These are phyloP conservation scores for Hypanus sabinus DNA, from an alignment of 2,113 vertebrate species.

Conservation along the genomic window DNA sequence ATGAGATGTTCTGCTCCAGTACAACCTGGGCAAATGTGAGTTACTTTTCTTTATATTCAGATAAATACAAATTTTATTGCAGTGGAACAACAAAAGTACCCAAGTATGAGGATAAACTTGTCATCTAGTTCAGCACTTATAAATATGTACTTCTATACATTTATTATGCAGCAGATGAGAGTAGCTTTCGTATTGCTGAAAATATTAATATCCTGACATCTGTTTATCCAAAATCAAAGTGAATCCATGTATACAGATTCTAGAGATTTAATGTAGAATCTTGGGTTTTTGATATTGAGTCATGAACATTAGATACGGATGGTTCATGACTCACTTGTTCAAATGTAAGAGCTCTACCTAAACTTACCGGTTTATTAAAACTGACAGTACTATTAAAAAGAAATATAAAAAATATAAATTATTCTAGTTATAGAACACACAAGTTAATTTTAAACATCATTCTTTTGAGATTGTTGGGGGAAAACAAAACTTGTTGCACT, in stretches of 20 bases:
- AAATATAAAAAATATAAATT: neutral
- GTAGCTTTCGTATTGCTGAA: neutral
- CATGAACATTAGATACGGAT: neutral
- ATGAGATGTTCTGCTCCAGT: neutral
- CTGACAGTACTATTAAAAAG: neutral
- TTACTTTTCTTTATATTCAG: neutral
- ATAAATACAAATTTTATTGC: neutral
- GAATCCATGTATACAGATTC: neutral
- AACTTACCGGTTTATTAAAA: neutral
- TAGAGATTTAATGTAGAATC: neutral
- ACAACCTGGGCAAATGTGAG: neutral
- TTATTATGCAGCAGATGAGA: neutral
- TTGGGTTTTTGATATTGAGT: neutral
- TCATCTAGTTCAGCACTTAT: too few species aligned
- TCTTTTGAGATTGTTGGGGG: neutral
- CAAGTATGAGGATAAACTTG: too few species aligned
- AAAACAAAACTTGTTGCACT: neutral
- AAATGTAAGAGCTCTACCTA: neutral
- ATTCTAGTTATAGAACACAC: too few species aligned
- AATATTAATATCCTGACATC: neutral
- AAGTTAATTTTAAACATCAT: neutral
- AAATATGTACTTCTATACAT: neutral
- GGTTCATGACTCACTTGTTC: neutral
- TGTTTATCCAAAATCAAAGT: neutral
- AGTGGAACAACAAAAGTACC: neutral